Base-by-base conservation (phyloP, 2,113 vertebrate species). In the Eublepharis macularius region DNA sequence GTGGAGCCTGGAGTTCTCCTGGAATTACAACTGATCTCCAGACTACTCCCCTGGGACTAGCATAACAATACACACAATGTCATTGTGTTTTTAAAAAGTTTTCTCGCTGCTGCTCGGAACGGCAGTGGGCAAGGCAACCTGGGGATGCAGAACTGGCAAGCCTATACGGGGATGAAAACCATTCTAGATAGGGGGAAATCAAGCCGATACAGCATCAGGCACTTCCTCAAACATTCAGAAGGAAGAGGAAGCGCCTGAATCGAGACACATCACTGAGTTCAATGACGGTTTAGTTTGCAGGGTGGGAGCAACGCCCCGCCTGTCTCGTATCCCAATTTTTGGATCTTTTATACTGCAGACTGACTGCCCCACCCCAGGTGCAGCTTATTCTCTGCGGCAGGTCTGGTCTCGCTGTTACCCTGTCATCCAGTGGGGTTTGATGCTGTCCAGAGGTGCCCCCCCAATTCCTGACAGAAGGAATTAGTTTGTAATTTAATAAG, bases 401-500 rank as follows among this genome's bases (percentile, higher is more conserved):
- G 49, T 60, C 39, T 32, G 76, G 65, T 11, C 34, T 9, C 32
- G 24, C 76, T 1, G 11, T 4, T 2, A 2, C 13, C 41, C 45
- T 24, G 32, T 47, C 76, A 60, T 34, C 76, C 19, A 12, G 36
- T 14, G 34, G 51, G 13, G 39, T 39, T 79, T 85, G 84, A 85
- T 85, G 84, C 39, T 80, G 72, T 85, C 76, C 84, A 80, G 84
- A 85, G 84, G 68, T 80, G 51, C 72, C 39, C 76, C 7, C 47
- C 68, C 24, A 39, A 1, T 17, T 32, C 76, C 68, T 73, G 84
- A 65, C 84, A 85, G 76, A 63, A 80, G 84, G 84, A 80, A 85
- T 85, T 80, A 85, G 84, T 85, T 85, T 73, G 84, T 85, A 85
- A 85, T 73, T 73, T 39, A 85, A 80, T 79, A 63, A 80, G 84